Base-by-base conservation (phyloP, 2,113 vertebrate species). In the Ahaetulla prasina region DNA sequence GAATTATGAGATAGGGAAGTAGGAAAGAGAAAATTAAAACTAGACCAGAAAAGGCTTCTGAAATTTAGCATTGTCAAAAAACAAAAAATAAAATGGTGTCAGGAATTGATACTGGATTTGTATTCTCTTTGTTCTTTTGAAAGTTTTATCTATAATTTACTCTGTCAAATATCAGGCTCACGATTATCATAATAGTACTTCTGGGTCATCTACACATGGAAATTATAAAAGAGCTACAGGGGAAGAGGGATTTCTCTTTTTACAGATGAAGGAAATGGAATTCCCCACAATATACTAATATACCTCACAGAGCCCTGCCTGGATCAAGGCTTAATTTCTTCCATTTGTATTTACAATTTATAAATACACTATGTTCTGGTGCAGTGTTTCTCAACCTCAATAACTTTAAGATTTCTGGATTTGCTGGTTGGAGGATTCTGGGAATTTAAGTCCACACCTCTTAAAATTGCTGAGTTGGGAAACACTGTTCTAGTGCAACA, bases 21-120 rank as follows among this genome's bases (percentile, higher is more conserved):
- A 0, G 1, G 90, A 89, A 57, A 90, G 88, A 54, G 90, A 93
- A 91, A 97, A 97, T 96, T 93, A 94, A 96, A 97, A 4, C 96
- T 97, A 95, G 96, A 95, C 92, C 92, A 90, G 53, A 96, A 94
- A 95, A 96, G 94, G 95, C 85, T 95, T 96, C 89, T 95, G 90
- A 95, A 92, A 94, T 97, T 94, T 93, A 97, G 95, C 94, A 57
- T 86, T 94, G 89, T 93, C 93, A 96, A 63, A 85, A 86, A 86
- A 30, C 96, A 11, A 50, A 50, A 12, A 53, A 89, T 87, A 53
- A 89, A 87, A 92, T 74, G 91, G 96, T 96, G 92, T 94, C 94
- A 96, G 43, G 95, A 96, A 95, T 90, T 95, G 96, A 96, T 94
- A 94, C 94, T 53, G 84, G 91, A 92, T 94, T 92, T 95, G 60